phyloP scores from a whole-genome alignment of 2,888 invertebrate genomes.

The Emmelina monodactyla region DNA sequence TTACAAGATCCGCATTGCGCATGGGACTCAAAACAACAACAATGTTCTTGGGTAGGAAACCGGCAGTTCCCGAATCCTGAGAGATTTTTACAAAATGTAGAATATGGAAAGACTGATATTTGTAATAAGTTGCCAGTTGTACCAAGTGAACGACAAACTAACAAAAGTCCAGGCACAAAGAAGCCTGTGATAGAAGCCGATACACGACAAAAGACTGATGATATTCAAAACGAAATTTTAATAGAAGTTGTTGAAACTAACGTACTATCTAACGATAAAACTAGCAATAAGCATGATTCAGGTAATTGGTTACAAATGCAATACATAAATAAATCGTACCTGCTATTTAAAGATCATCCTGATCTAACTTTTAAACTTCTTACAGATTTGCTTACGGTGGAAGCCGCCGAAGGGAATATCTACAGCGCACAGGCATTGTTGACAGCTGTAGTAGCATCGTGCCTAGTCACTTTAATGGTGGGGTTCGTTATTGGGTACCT shows the following conservation, averaged over 20 bases:
- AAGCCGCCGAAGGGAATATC: slow-evolving; percentile 70
- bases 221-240: slow-evolving; percentile 71
- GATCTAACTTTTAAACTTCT: slow-evolving; percentile 7
- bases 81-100: slow-evolving; percentile 76
- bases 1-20: slow-evolving; percentile 98
- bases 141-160: slow-evolving; percentile 44
- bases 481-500: slow-evolving; percentile 87
- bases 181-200: slow-evolving; percentile 58
- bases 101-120: slow-evolving; percentile 71
- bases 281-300: slow-evolving; percentile 58
- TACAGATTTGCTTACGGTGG: slow-evolving; percentile 54
- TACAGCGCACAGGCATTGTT: slow-evolving; percentile 84
- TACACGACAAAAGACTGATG: slow-evolving; percentile 60
- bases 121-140: slow-evolving; percentile 58
- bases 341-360: neutral
- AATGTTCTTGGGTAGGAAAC: slow-evolving; percentile 64
- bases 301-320: slow-evolving; percentile 25
- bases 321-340: neutral
- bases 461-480: slow-evolving; percentile 80
- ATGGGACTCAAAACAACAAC: slow-evolving; percentile 81
- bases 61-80: slow-evolving; percentile 68
- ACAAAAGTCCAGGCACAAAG: slow-evolving; percentile 52
- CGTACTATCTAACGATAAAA: slow-evolving; percentile 64
- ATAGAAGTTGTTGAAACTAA: slow-evolving; percentile 72
- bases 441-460: slow-evolving; percentile 80